Evolutionary conservation across 2,113 vertebrate genomes (phyloP).

Genomic region (Lonchura striata): DNA sequence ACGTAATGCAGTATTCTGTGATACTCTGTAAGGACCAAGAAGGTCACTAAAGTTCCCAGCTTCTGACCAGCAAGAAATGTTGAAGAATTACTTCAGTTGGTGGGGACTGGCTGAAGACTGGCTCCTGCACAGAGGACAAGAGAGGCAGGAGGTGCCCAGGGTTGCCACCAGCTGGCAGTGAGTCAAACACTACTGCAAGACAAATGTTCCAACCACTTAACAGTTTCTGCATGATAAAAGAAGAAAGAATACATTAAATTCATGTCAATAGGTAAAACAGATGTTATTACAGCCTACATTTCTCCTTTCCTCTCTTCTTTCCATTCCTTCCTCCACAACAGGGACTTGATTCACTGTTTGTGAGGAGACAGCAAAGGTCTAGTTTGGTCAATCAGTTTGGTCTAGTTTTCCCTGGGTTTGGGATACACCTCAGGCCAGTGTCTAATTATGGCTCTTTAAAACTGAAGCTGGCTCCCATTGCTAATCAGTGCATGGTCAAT

Average conservation of each 20-base stretch:
- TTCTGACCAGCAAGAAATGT: background rate
- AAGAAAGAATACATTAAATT: background rate
- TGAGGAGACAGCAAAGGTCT: background rate
- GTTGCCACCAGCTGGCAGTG: background rate
- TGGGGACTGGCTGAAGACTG: background rate
- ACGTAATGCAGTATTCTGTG: background rate
- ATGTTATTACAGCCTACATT: background rate
- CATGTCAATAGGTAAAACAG: background rate
- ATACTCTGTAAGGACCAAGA: background rate
- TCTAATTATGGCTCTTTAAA: background rate
- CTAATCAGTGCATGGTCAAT: background rate
- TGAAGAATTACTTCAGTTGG: background rate
- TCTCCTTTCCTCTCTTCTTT: background rate
- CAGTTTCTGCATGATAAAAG: background rate
- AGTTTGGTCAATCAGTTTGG: background rate
- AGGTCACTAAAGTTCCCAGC: background rate
- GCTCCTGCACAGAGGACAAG: background rate
- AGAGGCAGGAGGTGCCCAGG: background rate
- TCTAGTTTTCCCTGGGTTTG: background rate
- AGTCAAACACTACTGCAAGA: background rate
- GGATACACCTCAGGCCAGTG: background rate
- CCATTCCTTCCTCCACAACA: background rate
- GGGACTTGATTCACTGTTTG: background rate
- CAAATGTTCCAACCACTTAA: background rate
- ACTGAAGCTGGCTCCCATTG: background rate